Percentiles rank a stretch among this genome's conserved stretches.
Conservation (phyloP, 2,888 invertebrate species). For the Ochropacha duplaris region DNA sequence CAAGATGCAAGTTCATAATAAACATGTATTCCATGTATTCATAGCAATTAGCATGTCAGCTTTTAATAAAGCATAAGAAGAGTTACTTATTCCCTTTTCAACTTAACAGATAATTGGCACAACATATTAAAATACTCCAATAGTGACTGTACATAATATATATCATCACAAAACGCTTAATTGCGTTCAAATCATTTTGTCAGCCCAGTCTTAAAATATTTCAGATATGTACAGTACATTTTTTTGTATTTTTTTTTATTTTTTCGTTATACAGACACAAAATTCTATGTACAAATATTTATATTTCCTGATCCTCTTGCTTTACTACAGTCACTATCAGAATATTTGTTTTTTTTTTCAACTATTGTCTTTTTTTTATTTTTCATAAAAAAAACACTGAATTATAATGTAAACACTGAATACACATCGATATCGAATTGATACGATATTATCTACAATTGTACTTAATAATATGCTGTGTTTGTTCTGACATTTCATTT, state of each 20-base stretch:
- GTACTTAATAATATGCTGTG: neutral
- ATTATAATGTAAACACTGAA: neutral
- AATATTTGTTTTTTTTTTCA: neutral
- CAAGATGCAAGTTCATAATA: neutral
- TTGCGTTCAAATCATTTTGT: neutral
- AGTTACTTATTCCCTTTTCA: neutral
- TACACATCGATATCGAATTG: neutral
- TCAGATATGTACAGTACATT: constrained; percentile 1
- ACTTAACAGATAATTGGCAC: neutral
- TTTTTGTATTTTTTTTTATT: neutral
- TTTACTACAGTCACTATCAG: neutral
- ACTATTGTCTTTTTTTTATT: neutral
- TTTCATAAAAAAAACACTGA: neutral
- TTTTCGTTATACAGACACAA: constrained; percentile 1
- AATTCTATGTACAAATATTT: neutral
- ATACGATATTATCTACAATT: neutral
- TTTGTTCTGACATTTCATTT: neutral
- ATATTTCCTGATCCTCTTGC: neutral
- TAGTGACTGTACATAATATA: constrained; percentile 1
- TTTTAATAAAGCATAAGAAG: neutral
- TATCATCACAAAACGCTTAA: neutral
- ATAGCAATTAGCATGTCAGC: neutral
- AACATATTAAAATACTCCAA: neutral
- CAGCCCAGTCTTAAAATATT: neutral
- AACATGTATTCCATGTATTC: neutral